phyloP scores from a whole-genome alignment of 1,140 invertebrate species.

The Diabrotica virgifera region DNA sequence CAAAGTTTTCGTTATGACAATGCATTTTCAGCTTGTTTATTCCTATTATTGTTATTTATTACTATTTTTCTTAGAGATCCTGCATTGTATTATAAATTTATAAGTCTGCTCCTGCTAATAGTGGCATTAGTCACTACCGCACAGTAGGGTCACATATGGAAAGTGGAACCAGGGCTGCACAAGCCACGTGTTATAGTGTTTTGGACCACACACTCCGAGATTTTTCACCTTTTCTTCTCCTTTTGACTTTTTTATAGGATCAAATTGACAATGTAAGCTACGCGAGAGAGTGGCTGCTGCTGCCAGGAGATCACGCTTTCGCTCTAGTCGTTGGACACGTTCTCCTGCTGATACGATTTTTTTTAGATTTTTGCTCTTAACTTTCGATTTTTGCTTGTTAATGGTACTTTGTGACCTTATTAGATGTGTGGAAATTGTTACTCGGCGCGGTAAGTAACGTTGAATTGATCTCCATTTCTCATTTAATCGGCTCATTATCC shows the following conservation, averaged over 20 bases:
- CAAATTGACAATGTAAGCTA: not conserved
- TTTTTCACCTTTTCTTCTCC: not conserved
- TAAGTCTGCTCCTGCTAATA: too few relatives aligned
- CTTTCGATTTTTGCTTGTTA: too few relatives aligned
- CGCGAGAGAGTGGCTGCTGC: not conserved
- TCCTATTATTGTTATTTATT: too few relatives aligned
- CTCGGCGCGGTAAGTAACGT: not conserved
- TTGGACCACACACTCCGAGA: not conserved
- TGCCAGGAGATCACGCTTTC: not conserved
- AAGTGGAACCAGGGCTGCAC: constrained; percentile 13
- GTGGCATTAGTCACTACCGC: too few relatives aligned
- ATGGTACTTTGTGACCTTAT: too few relatives aligned
- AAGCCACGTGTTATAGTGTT: not conserved
- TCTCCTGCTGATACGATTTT: constrained; percentile 1
- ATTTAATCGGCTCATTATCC: too few relatives aligned
- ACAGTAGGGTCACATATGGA: constrained; percentile 25
- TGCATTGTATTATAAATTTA: too few relatives aligned
- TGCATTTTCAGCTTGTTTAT: too few relatives aligned
- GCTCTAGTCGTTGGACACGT: not conserved
- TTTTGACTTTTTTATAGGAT: constrained; percentile 4
- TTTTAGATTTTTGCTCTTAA: not conserved
- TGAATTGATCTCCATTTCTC: too few relatives aligned
- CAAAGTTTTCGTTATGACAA: too few relatives aligned
- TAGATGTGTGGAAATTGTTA: not conserved
- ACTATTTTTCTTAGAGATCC: too few relatives aligned